Percentiles rank a stretch among this genome's conserved stretches.
Evolutionary conservation across 2,113 vertebrate species (phyloP).

Genomic region (Protomyctophum bolini): DNA sequence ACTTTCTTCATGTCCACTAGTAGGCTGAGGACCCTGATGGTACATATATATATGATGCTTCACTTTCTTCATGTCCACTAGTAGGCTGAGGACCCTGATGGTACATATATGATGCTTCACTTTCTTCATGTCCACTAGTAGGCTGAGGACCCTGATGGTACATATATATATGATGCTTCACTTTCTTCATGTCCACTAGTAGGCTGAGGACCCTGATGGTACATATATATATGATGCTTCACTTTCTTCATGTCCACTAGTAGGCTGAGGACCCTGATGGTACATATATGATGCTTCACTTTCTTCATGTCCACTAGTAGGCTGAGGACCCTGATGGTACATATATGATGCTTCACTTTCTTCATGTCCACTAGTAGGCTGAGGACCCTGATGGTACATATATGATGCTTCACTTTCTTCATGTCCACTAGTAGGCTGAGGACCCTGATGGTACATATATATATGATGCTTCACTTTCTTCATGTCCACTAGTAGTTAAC

Average conservation of each 20-base stretch:
- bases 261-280: slow-evolving; percentile 95
- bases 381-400: slow-evolving; percentile 93
- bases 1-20: background rate
- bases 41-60: slow-evolving; percentile 58
- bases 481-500: background rate
- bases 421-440: slow-evolving; percentile 83
- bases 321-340: slow-evolving; percentile 96
- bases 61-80: background rate
- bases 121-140: background rate
- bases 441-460: slow-evolving; percentile 89
- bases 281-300: slow-evolving; percentile 52
- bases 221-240: slow-evolving; percentile 43
- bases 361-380: slow-evolving; percentile 64
- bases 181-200: background rate
- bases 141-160: slow-evolving; percentile 94
- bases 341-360: slow-evolving; percentile 16
- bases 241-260: background rate
- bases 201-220: slow-evolving; percentile 95
- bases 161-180: slow-evolving; percentile 38
- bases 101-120: slow-evolving; percentile 65
- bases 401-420: background rate
- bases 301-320: rapidly evolving
- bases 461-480: background rate
- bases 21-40: slow-evolving; percentile 97
- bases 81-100: slow-evolving; percentile 94